These are phyloP conservation scores for Chironomus tentans DNA, from an alignment of 2,888 invertebrate species.

Conservation along the genomic window DNA sequence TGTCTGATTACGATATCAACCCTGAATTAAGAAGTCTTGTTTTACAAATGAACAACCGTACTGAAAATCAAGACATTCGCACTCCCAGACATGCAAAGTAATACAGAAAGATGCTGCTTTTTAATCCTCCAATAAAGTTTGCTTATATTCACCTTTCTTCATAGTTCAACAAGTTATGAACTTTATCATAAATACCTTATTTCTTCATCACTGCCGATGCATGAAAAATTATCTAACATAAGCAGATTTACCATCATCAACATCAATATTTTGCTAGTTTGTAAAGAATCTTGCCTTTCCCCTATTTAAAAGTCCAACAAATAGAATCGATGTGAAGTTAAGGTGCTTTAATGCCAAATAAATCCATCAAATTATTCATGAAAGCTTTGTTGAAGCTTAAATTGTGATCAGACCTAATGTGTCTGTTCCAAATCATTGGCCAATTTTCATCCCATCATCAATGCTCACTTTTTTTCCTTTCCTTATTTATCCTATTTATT, in stretches of 20 bases:
- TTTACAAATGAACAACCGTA: too few relatives aligned
- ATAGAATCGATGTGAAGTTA: neutral
- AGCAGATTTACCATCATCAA: neutral
- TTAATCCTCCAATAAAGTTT: too few relatives aligned
- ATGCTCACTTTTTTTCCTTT: neutral
- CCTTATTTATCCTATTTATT: neutral
- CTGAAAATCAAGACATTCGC: too few relatives aligned
- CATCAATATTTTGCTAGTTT: neutral
- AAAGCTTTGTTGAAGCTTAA: neutral
- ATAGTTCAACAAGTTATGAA: too few relatives aligned
- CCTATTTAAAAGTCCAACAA: neutral
- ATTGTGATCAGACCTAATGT: neutral
- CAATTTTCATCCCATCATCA: neutral
- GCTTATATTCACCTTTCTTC: too few relatives aligned
- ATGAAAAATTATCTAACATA: neutral
- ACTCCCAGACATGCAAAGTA: too few relatives aligned
- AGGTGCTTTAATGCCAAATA: neutral
- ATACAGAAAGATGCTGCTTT: too few relatives aligned
- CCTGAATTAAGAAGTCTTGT: too few relatives aligned
- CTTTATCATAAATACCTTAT: too few relatives aligned
- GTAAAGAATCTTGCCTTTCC: neutral
- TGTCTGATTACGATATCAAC: too few relatives aligned
- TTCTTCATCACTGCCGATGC: too few relatives aligned
- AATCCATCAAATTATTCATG: slow-evolving; percentile 15
- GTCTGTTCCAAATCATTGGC: slow-evolving; percentile 1